Evolutionary conservation across 2,797 vertebrate genomes (phyloP).

Genomic region (Aythya fuligula): DNA sequence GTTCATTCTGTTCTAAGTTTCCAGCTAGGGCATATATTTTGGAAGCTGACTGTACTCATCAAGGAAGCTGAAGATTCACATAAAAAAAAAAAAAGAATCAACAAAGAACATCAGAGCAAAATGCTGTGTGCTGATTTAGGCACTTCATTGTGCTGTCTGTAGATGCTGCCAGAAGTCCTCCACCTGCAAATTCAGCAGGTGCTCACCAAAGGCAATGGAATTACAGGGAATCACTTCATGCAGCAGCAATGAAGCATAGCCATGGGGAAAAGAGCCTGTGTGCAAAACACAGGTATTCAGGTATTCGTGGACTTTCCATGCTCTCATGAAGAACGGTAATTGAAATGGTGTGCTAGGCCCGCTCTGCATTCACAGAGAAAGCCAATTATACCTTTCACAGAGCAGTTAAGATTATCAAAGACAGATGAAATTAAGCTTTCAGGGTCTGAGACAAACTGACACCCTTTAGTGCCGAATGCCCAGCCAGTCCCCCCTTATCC

Average conservation of each 20-base stretch:
- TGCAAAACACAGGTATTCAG: fast-evolving
- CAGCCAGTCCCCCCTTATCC: background rate
- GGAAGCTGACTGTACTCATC: background rate
- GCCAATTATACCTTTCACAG: background rate
- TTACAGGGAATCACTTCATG: background rate
- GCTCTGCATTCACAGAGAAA: background rate
- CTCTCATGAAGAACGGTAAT: background rate
- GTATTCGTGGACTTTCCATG: background rate
- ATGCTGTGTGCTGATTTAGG: background rate
- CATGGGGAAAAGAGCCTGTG: background rate
- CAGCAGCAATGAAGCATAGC: background rate
- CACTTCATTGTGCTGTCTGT: background rate
- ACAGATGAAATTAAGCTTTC: fast-evolving
- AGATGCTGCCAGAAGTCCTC: background rate
- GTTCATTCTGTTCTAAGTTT: background rate
- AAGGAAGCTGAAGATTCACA: background rate
- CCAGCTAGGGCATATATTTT: background rate
- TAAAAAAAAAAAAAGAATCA: background rate
- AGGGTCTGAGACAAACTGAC: background rate
- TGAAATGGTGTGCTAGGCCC: background rate
- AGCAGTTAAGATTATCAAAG: background rate
- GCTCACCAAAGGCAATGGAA: background rate
- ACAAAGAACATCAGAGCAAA: background rate
- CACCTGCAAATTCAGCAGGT: background rate
- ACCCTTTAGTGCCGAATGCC: background rate